Percentiles rank a stretch among this genome's conserved stretches.
phyloP scores from a whole-genome alignment of 2,113 vertebrate genomes.

The Syrrhaptes paradoxus region DNA sequence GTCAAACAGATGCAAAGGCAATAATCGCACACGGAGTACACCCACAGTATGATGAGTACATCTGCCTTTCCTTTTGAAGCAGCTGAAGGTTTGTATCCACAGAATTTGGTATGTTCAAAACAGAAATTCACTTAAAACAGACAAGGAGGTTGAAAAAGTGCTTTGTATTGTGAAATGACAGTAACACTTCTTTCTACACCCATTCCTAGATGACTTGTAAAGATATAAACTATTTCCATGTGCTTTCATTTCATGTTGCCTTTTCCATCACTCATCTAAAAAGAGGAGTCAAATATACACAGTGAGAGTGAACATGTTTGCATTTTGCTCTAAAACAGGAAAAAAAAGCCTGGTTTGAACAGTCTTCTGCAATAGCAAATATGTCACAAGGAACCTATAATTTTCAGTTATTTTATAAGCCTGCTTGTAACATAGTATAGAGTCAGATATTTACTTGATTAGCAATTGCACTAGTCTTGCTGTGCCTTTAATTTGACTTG shows the following conservation, averaged over 20 bases:
- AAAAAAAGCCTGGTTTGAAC: constrained; percentile 31
- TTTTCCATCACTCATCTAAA: constrained; percentile 72
- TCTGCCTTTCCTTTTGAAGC: not conserved
- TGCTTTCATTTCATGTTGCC: constrained; percentile 71
- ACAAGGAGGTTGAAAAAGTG: constrained; percentile 61
- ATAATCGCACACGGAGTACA: not conserved
- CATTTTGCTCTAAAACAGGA: constrained; percentile 48
- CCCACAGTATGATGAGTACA: not conserved
- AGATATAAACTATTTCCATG: constrained; percentile 70
- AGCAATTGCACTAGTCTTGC: constrained; percentile 46
- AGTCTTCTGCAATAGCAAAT: constrained; percentile 33
- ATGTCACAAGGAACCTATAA: constrained; percentile 42
- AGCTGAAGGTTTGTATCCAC: constrained; percentile 44
- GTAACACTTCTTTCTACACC: constrained; percentile 70
- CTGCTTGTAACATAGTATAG: constrained; percentile 27
- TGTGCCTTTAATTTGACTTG: constrained; percentile 67
- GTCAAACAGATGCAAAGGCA: not conserved
- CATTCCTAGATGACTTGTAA: constrained; percentile 70
- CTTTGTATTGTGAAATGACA: constrained; percentile 70
- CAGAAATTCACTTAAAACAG: constrained; percentile 65
- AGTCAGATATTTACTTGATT: constrained; percentile 55
- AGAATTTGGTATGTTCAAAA: constrained; percentile 62
- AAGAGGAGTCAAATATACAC: constrained; percentile 48
- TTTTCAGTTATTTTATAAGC: constrained; percentile 59
- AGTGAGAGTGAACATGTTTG: constrained; percentile 44